phyloP scores from a whole-genome alignment of 1,140 invertebrate genomes.

The Bombyx mandarina region DNA sequence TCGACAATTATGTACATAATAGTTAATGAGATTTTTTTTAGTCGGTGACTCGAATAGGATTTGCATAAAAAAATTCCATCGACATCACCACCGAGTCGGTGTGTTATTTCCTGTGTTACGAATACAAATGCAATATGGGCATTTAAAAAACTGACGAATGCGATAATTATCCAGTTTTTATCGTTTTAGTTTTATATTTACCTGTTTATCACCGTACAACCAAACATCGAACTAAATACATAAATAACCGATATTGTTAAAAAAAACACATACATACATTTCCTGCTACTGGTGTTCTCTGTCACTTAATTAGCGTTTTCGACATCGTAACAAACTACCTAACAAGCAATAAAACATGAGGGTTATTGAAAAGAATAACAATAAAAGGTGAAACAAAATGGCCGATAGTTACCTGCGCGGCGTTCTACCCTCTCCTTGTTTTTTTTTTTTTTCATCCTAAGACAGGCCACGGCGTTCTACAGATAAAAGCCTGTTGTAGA shows the following conservation, averaged over 20 bases:
- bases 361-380: slow-evolving; percentile 54
- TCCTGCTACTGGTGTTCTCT: slow-evolving; percentile 43
- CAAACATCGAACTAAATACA: too few relatives aligned
- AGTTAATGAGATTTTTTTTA: slow-evolving; percentile 21
- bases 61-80: slow-evolving; percentile 15
- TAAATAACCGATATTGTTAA: neutral
- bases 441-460: slow-evolving; percentile 31
- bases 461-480: slow-evolving; percentile 30
- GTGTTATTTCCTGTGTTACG: slow-evolving; percentile 6
- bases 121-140: slow-evolving; percentile 1
- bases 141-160: neutral
- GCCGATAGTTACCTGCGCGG: slow-evolving; percentile 54
- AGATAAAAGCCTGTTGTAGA: slow-evolving; percentile 60
- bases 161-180: too few relatives aligned
- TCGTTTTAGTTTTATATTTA: too few relatives aligned
- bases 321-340: slow-evolving; percentile 41
- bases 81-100: neutral
- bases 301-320: slow-evolving; percentile 44
- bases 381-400: slow-evolving; percentile 50
- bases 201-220: too few relatives aligned
- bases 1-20: slow-evolving; percentile 17
- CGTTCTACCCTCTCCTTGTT: slow-evolving; percentile 30
- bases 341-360: slow-evolving; percentile 59
- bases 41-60: slow-evolving; percentile 16
- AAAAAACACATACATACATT: slow-evolving; percentile 10